Conservation (phyloP, 2,113 vertebrate genomes). For the Sinocyclocheilus anshuiensis region DNA sequence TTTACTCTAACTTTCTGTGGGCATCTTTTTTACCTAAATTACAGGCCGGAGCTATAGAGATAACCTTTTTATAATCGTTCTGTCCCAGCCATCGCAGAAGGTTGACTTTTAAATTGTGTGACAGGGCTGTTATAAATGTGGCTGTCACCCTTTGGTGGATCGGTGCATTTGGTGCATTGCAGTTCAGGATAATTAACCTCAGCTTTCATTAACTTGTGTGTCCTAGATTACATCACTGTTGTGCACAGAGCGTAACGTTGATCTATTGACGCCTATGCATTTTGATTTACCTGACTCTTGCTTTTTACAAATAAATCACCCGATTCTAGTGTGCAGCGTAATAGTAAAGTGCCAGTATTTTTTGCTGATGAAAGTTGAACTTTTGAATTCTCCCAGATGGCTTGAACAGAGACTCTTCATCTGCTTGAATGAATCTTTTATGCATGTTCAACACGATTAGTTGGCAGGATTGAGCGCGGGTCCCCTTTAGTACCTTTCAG, state of each 20-base stretch:
- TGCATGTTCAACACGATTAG: not conserved
- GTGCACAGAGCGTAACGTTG: not conserved
- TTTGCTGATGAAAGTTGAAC: not conserved
- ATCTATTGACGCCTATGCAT: not conserved
- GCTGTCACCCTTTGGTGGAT: not conserved
- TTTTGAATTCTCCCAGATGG: not conserved
- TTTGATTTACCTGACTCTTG: not conserved
- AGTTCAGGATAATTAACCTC: slow-evolving; percentile 12
- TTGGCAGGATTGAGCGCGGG: not conserved
- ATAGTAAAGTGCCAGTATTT: not conserved
- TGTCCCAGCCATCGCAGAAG: not conserved
- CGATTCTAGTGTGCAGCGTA: not conserved
- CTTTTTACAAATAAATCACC: not conserved
- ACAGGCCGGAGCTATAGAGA: not conserved
- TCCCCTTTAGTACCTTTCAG: slow-evolving; percentile 7
- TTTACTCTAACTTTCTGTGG: not conserved
- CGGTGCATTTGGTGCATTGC: slow-evolving; percentile 11
- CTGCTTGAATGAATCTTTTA: not conserved
- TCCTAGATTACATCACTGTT: not conserved
- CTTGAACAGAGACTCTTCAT: not conserved
- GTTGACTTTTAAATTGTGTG: not conserved
- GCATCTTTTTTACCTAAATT: not conserved
- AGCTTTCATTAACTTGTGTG: not conserved
- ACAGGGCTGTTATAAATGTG: not conserved
- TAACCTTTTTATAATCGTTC: not conserved